A percentile compares a stretch with the other conserved stretches of the same genome.
These are phyloP conservation scores for Selene dorsalis DNA, from an alignment of 2,797 vertebrate species.

Conservation along the genomic window DNA sequence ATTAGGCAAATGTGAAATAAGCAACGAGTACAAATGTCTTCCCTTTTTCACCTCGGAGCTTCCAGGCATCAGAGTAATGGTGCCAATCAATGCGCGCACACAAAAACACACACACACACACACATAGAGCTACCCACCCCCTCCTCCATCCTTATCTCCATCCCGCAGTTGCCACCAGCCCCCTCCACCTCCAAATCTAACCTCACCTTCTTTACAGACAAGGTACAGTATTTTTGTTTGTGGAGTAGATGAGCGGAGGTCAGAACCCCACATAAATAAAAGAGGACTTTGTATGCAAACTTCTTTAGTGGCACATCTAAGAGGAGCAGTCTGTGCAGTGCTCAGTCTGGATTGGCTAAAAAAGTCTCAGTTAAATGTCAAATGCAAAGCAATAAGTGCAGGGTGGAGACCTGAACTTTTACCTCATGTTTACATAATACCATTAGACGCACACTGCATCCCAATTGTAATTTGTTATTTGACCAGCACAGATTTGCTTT, in stretches of 20 bases:
- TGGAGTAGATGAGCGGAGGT: constrained; percentile 52
- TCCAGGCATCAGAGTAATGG: constrained; percentile 70
- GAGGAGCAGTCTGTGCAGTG: not conserved
- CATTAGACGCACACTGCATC: constrained; percentile 18
- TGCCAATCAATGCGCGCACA: constrained; percentile 78
- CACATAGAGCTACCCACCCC: constrained; percentile 41
- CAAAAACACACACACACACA: constrained; percentile 9
- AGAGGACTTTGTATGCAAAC: constrained; percentile 57
- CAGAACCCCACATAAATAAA: constrained; percentile 49
- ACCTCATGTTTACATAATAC: constrained; percentile 50
- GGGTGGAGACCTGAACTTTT: constrained; percentile 34
- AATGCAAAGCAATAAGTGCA: constrained; percentile 25
- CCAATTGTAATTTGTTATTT: not conserved
- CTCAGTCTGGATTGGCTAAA: constrained; percentile 4
- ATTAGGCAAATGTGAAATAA: constrained; percentile 86
- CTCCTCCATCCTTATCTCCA: constrained; percentile 57
- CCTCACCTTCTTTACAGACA: constrained; percentile 41
- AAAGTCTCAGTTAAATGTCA: constrained; percentile 59
- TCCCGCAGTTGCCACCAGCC: constrained; percentile 42
- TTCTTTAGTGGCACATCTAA: constrained; percentile 40
- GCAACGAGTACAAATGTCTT: constrained; percentile 79
- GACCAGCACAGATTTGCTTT: not conserved
- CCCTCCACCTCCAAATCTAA: constrained; percentile 66
- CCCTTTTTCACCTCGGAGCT: constrained; percentile 74
- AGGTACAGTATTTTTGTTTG: constrained; percentile 53